A percentile compares a stretch with the other conserved stretches of the same genome.
Conservation (phyloP, 2,888 invertebrate genomes). For the Junonia oenone region DNA sequence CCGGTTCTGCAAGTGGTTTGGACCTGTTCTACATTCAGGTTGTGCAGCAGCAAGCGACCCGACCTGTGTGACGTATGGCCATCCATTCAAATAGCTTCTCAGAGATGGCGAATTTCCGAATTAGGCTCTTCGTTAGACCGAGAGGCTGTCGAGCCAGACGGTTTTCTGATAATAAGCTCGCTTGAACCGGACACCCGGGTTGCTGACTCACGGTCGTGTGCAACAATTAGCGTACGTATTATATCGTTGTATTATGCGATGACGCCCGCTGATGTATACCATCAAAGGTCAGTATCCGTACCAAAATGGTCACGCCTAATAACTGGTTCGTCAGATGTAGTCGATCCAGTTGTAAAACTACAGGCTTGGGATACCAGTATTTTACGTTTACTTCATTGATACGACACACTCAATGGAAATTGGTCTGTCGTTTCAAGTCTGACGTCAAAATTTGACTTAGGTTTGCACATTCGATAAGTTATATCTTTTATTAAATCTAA, state of each 20-base stretch:
- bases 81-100: constrained; percentile 35
- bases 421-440: constrained; percentile 33
- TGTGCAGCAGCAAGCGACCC: constrained; percentile 59
- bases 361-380: constrained; percentile 71
- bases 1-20: constrained; percentile 75
- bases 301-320: constrained; percentile 79
- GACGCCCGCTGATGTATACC: constrained; percentile 64
- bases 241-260: constrained; percentile 61
- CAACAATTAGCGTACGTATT: constrained; percentile 66
- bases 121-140: constrained; percentile 37
- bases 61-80: constrained; percentile 59
- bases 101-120: constrained; percentile 43
- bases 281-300: constrained; percentile 79
- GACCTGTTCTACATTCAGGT: constrained; percentile 77
- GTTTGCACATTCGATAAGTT: constrained; percentile 5
- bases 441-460: constrained; percentile 13
- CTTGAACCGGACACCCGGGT: constrained; percentile 20
- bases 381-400: constrained; percentile 70
- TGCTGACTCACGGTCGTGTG: constrained; percentile 67
- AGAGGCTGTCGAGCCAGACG: constrained; percentile 36
- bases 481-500: neutral
- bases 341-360: constrained; percentile 72
- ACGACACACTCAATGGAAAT: constrained; percentile 60
- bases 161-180: constrained; percentile 16
- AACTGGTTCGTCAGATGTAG: constrained; percentile 78